phyloP scores from a whole-genome alignment of 1,140 invertebrate species.

The Penaeus chinensis region DNA sequence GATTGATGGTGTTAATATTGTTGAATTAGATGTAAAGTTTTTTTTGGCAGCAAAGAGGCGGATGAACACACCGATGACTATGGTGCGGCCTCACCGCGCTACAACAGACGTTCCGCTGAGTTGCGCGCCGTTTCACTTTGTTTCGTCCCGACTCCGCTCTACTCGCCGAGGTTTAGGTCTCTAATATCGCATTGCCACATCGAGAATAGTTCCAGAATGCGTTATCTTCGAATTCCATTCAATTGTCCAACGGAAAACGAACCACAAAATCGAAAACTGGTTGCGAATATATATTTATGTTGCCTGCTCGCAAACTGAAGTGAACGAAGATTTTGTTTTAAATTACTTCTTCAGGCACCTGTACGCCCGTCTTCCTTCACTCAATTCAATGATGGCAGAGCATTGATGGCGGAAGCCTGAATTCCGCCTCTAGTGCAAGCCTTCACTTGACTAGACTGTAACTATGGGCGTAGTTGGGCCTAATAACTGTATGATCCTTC shows the following conservation, averaged over 20 bases:
- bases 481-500: neutral
- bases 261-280: too few species aligned
- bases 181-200: too few species aligned
- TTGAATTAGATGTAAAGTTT: slow-evolving; percentile 2
- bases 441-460: slow-evolving; percentile 35
- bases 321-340: slow-evolving; percentile 37
- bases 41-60: slow-evolving; percentile 13
- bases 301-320: too few species aligned
- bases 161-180: too few species aligned
- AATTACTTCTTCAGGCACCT: slow-evolving; percentile 51
- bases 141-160: neutral
- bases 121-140: slow-evolving; percentile 15
- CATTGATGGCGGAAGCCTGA: slow-evolving; percentile 50
- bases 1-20: neutral
- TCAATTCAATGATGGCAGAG: slow-evolving; percentile 58
- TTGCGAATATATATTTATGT: too few species aligned
- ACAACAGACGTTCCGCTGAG: slow-evolving; percentile 6
- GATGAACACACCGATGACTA: slow-evolving; percentile 37
- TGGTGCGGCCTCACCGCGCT: slow-evolving; percentile 4
- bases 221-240: too few species aligned
- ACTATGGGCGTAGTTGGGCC: neutral
- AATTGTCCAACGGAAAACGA: too few species aligned
- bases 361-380: slow-evolving; percentile 52
- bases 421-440: slow-evolving; percentile 30
- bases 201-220: too few species aligned